These are phyloP conservation scores for Taurulus bubalis DNA, from an alignment of 2,113 vertebrate genomes.

Conservation along the genomic window DNA sequence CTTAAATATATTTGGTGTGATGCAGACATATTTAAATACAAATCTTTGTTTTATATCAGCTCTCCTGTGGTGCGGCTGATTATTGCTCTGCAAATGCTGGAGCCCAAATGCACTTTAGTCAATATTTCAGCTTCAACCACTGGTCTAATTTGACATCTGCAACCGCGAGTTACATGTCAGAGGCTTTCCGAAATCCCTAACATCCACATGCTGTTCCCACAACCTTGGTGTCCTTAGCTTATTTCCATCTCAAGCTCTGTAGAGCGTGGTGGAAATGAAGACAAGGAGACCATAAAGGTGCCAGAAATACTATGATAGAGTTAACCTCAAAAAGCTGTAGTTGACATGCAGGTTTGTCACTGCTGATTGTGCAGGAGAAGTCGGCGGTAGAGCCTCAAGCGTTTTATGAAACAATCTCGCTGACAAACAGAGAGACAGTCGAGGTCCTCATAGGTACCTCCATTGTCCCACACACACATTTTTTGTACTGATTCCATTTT, in stretches of 20 bases:
- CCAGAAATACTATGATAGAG: not conserved
- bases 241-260: not conserved
- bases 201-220: slow-evolving; percentile 18
- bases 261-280: slow-evolving; percentile 11
- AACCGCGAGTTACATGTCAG: not conserved
- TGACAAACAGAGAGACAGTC: slow-evolving; percentile 45
- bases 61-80: slow-evolving; percentile 50
- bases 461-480: slow-evolving; percentile 6
- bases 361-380: slow-evolving; percentile 74
- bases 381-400: slow-evolving; percentile 22
- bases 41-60: slow-evolving; percentile 62
- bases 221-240: not conserved
- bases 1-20: slow-evolving; percentile 82
- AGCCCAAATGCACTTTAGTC: slow-evolving; percentile 70
- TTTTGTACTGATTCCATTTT: slow-evolving; percentile 32
- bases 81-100: slow-evolving; percentile 62
- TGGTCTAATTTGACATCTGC: slow-evolving; percentile 29
- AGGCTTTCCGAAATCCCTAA: slow-evolving; percentile 21
- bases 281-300: not conserved
- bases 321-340: slow-evolving; percentile 8
- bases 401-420: slow-evolving; percentile 40
- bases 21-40: slow-evolving; percentile 65
- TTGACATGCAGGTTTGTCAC: slow-evolving; percentile 23
- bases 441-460: slow-evolving; percentile 39
- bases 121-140: slow-evolving; percentile 57